Conservation (phyloP, 1,140 invertebrate species). For the Saccostrea echinata region DNA sequence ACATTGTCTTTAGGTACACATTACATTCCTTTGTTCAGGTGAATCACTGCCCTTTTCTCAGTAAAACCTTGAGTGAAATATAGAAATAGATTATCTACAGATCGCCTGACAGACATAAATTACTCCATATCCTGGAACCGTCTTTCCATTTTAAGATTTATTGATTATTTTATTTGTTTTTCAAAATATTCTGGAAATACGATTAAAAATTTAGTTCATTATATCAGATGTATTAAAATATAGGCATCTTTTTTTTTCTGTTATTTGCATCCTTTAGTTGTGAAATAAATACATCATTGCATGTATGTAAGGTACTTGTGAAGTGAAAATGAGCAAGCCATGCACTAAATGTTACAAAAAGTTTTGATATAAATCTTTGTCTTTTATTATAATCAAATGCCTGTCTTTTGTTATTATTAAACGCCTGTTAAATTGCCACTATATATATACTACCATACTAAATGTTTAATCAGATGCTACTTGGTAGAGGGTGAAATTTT, state of each 20-base stretch:
- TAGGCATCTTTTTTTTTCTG: not conserved
- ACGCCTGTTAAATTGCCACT: too few species aligned
- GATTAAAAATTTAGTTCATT: not conserved
- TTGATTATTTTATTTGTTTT: slow-evolving; percentile 10
- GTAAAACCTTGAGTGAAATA: not conserved
- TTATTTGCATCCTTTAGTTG: not conserved
- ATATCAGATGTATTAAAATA: not conserved
- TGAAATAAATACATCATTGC: not conserved
- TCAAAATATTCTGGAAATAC: not conserved
- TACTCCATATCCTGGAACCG: not conserved
- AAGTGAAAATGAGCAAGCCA: not conserved
- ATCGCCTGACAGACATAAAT: not conserved
- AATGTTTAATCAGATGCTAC: not conserved
- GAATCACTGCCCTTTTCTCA: not conserved
- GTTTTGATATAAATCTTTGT: too few species aligned
- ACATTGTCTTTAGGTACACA: not conserved
- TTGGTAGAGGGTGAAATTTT: not conserved
- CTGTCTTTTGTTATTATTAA: too few species aligned
- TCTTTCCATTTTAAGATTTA: not conserved
- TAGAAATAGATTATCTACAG: not conserved
- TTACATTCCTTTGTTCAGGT: slow-evolving; percentile 1
- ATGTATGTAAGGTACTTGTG: not conserved
- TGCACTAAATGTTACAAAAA: too few species aligned
- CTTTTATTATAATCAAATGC: too few species aligned
- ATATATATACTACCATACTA: too few species aligned